Evolutionary conservation across 1,140 invertebrate genomes (phyloP).

Genomic region (Fopius arisanus): DNA sequence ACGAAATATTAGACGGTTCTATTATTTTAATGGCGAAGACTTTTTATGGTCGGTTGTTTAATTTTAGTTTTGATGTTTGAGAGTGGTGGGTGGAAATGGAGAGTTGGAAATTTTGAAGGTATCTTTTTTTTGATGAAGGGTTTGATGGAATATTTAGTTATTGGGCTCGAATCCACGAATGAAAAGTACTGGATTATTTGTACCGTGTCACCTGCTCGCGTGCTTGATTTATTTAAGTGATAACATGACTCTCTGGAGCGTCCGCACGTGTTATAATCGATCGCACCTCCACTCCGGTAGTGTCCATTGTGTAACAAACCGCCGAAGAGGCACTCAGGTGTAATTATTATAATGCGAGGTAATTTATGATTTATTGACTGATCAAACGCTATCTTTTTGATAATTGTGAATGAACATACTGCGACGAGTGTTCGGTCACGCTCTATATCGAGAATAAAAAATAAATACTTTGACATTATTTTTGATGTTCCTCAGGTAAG

Average conservation of each 20-base stretch:
- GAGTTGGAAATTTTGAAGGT: no score
- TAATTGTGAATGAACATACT: neutral
- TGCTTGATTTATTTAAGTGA: conserved; percentile 37
- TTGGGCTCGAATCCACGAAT: neutral
- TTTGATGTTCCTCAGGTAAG: no score
- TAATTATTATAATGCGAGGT: conserved; percentile 52
- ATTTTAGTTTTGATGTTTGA: no score
- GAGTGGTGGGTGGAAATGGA: no score
- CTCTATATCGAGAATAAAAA: neutral
- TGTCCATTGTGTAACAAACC: neutral
- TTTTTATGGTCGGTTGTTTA: no score
- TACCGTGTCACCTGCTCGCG: conserved; percentile 29
- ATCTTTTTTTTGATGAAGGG: no score
- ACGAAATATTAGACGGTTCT: no score
- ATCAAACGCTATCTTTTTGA: conserved; percentile 16
- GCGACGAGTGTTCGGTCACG: neutral
- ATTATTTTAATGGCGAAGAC: no score
- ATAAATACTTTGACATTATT: neutral
- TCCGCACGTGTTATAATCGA: conserved; percentile 18
- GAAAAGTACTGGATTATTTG: neutral
- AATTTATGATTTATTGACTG: conserved; percentile 48
- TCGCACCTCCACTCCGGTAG: conserved; percentile 13
- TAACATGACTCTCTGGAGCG: conserved; percentile 16
- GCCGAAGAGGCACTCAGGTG: conserved; percentile 38
- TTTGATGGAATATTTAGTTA: no score